Percentiles rank a stretch among this genome's conserved stretches.
Conservation (phyloP, 2,113 vertebrate genomes). For the Proteles cristata region DNA sequence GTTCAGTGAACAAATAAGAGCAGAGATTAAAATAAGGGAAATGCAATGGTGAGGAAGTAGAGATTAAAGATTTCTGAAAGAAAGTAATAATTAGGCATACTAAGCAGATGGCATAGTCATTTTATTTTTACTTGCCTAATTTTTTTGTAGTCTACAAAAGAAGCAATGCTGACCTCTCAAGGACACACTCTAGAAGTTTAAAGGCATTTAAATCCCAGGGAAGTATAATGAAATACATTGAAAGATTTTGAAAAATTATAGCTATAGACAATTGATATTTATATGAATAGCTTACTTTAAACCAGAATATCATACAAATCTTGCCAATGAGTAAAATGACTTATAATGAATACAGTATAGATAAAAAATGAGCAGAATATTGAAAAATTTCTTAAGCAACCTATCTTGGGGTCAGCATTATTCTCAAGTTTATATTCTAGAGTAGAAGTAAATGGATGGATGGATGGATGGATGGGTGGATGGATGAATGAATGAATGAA, state of each 20-base stretch:
- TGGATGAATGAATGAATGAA: not conserved
- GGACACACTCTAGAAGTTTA: not conserved
- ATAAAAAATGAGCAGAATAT: conserved; percentile 33
- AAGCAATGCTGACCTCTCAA: not conserved
- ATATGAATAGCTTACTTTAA: not conserved
- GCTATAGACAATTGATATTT: not conserved
- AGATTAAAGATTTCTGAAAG: not conserved
- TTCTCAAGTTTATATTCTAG: not conserved
- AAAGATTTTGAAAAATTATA: not conserved
- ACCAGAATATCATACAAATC: not conserved
- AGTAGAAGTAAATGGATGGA: not conserved
- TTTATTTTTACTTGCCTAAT: not conserved
- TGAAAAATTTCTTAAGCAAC: not conserved
- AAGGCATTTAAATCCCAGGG: not conserved
- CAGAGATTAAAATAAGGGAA: not conserved
- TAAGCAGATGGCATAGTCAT: not conserved
- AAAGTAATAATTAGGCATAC: not conserved
- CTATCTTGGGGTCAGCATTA: not conserved
- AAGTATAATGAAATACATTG: not conserved
- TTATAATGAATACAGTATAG: not conserved
- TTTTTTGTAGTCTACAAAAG: not conserved
- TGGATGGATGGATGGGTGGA: no score
- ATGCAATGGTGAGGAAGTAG: not conserved
- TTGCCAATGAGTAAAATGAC: not conserved
- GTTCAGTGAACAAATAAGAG: not conserved